Evolutionary conservation across 2,797 vertebrate genomes (phyloP), one percentile per base, ranked within the genome.

Genomic region (Heteromormyrus szaboi): DNA sequence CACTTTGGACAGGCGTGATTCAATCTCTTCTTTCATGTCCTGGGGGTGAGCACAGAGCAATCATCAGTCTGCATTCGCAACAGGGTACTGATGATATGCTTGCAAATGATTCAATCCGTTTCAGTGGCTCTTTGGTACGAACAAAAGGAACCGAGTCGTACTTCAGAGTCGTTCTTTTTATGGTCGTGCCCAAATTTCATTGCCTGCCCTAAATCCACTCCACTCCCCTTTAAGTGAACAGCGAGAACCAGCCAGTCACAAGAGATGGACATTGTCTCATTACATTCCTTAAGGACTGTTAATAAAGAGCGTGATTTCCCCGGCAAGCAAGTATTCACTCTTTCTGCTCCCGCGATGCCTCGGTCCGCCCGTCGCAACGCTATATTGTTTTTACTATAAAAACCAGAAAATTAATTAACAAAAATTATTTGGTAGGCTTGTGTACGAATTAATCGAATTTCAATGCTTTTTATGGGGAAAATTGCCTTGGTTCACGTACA

Each of bases 1-100:
- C 48, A 99, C 98, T 88, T 94, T 95, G 0, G 94, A 96, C 0
- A 99, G 95, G 19, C 96, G 95, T 88, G 95, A 94, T 68, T 99
- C 98, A 0, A 99, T 99, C 92, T 97, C 94, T 56, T 99, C 98
- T 93, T 94, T 97, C 88, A 99, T 92, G 22, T 97, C 97, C 98
- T 99, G 81, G 81, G 22, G 46, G 85, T 6, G 51, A 53, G 29
- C 2, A 41, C 29, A 56, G 29, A 50, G n/a, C n/a, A 83, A 83
- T 25, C 1, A 25, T 48, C 79, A 83, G 19, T 83, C 41, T 48
- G 9, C 79, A 83, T n/a, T 22, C 19, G n/a, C 33, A 17, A 72
- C 68, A 14, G 29, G 37, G 33, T 37, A 37, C 29, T 37, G 12
- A 72, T 37, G 12, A 7, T 17, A 14, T 33, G 68, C 33, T 72